Conservation (phyloP, 2,888 invertebrate species). For the Seira sanloemensis region DNA sequence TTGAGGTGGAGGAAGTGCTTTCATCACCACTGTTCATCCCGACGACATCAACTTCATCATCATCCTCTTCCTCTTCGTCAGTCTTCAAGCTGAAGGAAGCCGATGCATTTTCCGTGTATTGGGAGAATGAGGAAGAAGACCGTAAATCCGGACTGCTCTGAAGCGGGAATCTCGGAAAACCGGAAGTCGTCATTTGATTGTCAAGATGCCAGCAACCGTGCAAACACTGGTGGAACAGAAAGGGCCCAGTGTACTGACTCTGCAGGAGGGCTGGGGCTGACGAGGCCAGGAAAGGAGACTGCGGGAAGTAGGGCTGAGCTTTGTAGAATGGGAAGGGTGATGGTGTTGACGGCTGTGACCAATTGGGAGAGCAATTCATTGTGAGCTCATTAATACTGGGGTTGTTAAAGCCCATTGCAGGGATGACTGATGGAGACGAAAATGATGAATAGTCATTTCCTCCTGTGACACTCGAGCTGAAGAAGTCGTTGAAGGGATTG, state of each 20-base stretch:
- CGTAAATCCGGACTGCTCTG: conserved; percentile 46
- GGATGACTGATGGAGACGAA: not conserved
- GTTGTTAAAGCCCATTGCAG: not conserved
- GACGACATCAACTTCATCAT: conserved; percentile 7
- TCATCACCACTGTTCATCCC: conserved; percentile 20
- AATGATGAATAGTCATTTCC: no score
- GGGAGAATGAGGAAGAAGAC: conserved; percentile 41
- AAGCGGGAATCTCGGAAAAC: not conserved
- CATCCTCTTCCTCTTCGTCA: conserved; percentile 39
- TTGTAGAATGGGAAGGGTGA: no score
- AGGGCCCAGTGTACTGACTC: conserved; percentile 27
- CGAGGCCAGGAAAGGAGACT: not conserved
- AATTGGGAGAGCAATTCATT: conserved; percentile 49
- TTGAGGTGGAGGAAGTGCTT: conserved; percentile 11
- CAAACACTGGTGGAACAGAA: conserved; percentile 35
- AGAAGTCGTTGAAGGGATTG: no score
- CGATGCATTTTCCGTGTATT: conserved; percentile 51
- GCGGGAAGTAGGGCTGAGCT: no score
- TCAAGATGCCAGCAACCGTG: conserved; percentile 54
- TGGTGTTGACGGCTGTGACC: conserved; percentile 54
- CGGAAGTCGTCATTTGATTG: conserved; percentile 34
- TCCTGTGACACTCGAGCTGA: no score
- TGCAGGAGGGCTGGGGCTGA: conserved; percentile 24
- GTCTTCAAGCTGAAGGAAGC: conserved; percentile 27
- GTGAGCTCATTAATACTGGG: conserved; percentile 42